These are phyloP conservation scores for Galleria mellonella DNA, from an alignment of 1,140 invertebrate genomes.

Conservation along the genomic window DNA sequence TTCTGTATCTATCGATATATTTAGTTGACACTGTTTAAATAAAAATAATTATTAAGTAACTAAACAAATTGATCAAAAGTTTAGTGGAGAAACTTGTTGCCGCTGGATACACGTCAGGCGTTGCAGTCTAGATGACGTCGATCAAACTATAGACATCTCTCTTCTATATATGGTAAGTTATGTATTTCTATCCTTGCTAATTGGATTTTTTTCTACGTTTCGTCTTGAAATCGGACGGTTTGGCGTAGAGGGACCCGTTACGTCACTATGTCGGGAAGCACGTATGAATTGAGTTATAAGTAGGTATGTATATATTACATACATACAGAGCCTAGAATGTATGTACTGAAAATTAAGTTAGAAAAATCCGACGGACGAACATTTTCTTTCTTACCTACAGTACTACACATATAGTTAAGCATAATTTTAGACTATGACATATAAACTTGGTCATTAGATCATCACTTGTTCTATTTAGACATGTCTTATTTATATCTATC, in stretches of 20 bases:
- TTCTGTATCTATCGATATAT: no score
- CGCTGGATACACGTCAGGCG: conserved; percentile 50
- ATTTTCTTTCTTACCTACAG: no score
- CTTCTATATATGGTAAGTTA: conserved; percentile 55
- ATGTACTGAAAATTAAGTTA: no score
- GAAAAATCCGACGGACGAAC: no score
- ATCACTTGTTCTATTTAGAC: no score
- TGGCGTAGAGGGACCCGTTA: conserved; percentile 39
- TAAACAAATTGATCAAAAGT: no score
- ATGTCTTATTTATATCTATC: no score
- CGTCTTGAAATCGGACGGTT: conserved; percentile 40
- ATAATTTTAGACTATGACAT: no score
- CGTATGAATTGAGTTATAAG: conserved; percentile 40
- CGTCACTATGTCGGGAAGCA: conserved; percentile 45
- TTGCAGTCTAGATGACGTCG: conserved; percentile 58
- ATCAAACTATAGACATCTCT: conserved; percentile 51
- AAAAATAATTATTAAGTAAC: no score
- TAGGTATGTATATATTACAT: conserved; percentile 10
- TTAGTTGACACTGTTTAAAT: no score
- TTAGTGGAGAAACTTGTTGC: conserved; percentile 38
- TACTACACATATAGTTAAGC: no score
- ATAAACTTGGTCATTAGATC: no score
- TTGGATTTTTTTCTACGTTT: conserved; percentile 30
- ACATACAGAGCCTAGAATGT: conserved; percentile 12
- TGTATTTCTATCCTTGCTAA: conserved; percentile 50